A percentile compares a stretch with the other conserved stretches of the same genome.
These are phyloP conservation scores for Vulpes ferrilata DNA, from an alignment of 2,113 vertebrate species.

Conservation along the genomic window DNA sequence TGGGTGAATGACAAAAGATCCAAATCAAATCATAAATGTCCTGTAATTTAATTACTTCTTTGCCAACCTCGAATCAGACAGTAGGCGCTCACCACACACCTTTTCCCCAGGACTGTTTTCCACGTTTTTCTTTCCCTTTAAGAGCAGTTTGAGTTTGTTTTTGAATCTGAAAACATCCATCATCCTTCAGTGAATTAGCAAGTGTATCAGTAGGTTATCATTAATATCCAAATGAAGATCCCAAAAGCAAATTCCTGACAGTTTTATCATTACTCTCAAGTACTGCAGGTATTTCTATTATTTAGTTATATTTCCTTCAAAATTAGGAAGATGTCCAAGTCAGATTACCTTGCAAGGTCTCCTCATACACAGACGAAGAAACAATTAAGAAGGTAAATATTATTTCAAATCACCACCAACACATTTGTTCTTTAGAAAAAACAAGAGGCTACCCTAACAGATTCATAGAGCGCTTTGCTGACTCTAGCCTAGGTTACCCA, in stretches of 20 bases:
- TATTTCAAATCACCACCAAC: background rate
- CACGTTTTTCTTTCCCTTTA: background rate
- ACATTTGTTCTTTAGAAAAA: background rate
- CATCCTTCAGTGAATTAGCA: background rate
- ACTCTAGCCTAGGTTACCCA: background rate
- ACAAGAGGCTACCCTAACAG: background rate
- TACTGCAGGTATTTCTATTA: background rate
- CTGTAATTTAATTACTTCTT: slow-evolving; percentile 15
- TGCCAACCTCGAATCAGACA: background rate
- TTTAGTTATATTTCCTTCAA: slow-evolving; percentile 11
- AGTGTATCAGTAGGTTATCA: background rate
- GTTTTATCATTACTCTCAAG: background rate
- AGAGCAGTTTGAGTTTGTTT: background rate
- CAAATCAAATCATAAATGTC: background rate
- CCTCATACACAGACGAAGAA: background rate
- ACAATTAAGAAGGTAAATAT: background rate
- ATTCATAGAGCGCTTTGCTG: background rate
- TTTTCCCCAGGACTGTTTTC: background rate
- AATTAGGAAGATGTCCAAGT: background rate
- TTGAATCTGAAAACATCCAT: background rate
- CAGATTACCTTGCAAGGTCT: background rate
- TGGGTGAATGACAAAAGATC: background rate
- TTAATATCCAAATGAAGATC: background rate
- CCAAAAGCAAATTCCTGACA: background rate
- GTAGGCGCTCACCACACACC: background rate